Conservation (phyloP, 1,140 invertebrate species). For the Solenopsis fugax region DNA sequence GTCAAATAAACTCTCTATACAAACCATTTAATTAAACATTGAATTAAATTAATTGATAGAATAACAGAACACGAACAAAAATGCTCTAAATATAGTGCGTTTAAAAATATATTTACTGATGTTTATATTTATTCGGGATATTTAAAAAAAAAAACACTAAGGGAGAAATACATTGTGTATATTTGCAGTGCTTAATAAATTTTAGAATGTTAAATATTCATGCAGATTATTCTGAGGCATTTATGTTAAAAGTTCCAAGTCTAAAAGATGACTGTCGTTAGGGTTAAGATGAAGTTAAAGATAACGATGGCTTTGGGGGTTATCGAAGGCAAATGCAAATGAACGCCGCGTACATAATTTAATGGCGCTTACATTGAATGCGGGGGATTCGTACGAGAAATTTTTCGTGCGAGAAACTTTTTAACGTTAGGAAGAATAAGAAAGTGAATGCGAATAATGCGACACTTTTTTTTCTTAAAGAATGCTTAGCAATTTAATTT, state of each 20-base stretch:
- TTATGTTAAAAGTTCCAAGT: background rate
- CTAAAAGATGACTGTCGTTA: slow-evolving; percentile 12
- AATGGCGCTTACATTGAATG: slow-evolving; percentile 10
- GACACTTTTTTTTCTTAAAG: background rate
- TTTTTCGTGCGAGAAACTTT: background rate
- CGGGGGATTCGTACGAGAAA: background rate
- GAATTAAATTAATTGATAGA: background rate
- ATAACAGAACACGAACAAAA: background rate
- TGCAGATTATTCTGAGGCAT: background rate
- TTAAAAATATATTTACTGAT: slow-evolving; percentile 6
- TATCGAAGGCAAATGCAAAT: slow-evolving; percentile 41
- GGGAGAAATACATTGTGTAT: background rate
- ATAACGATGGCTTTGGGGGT: background rate
- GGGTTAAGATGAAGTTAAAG: slow-evolving; percentile 1
- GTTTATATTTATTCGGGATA: background rate
- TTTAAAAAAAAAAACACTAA: background rate
- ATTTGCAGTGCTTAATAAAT: background rate
- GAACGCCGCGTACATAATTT: slow-evolving; percentile 45
- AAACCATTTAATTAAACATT: too few species aligned
- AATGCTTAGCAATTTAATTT: slow-evolving; percentile 13
- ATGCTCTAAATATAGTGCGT: background rate
- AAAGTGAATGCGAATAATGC: background rate
- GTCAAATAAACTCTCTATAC: too few species aligned
- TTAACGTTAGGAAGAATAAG: background rate
- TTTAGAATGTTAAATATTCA: background rate